These are phyloP conservation scores for Anomalospiza imberbis DNA, from an alignment of 2,797 vertebrate genomes.

Conservation along the genomic window DNA sequence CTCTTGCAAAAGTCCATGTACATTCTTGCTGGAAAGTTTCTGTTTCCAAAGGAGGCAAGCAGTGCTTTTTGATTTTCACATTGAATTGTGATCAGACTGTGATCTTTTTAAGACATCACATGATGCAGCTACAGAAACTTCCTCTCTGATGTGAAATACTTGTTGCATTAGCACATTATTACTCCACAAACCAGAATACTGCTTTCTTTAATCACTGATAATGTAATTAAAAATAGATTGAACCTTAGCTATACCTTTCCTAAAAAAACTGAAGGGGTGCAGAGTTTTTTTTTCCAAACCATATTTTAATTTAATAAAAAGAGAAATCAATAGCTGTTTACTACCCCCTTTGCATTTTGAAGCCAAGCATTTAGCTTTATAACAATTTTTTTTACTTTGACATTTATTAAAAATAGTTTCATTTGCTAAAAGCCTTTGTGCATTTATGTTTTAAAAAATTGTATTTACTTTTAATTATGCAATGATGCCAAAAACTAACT, in stretches of 20 bases:
- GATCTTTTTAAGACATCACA: not conserved
- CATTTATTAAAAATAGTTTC: not conserved
- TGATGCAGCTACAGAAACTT: not conserved
- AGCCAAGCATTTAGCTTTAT: not conserved
- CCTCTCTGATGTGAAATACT: not conserved
- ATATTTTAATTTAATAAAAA: not conserved
- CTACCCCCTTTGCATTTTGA: not conserved
- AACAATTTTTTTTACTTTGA: not conserved
- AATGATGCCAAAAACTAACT: not conserved
- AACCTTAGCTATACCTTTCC: not conserved
- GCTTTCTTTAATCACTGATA: not conserved
- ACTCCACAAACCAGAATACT: not conserved
- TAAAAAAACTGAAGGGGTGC: not conserved
- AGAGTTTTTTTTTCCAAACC: not conserved
- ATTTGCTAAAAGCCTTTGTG: not conserved
- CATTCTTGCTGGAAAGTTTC: not conserved
- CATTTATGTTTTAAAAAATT: not conserved
- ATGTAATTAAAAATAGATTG: not conserved
- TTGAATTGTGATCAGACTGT: rapidly evolving
- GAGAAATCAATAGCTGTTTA: not conserved
- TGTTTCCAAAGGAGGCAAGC: not conserved
- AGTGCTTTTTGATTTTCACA: not conserved
- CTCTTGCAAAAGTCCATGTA: not conserved
- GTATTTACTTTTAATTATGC: not conserved
- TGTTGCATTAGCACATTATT: not conserved